Evolutionary conservation across 2,113 vertebrate genomes (phyloP).

Genomic region (Thalassoma bifasciatum): DNA sequence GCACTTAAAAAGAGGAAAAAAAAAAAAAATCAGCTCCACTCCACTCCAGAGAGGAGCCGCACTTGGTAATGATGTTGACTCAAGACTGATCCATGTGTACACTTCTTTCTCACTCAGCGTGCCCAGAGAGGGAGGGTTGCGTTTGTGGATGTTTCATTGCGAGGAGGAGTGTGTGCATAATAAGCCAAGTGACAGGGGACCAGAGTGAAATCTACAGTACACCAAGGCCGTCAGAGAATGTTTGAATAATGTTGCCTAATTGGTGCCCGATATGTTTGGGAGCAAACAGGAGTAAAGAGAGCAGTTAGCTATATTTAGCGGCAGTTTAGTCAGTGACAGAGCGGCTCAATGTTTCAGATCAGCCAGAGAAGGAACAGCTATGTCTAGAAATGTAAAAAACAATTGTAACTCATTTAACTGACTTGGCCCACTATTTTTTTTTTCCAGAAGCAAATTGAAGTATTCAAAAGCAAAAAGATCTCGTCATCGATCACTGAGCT

Average conservation of each 20-base stretch:
- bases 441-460: not conserved
- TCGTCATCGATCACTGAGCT: not conserved
- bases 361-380: conserved; percentile 7
- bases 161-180: conserved; percentile 52
- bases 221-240: conserved; percentile 45
- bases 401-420: not conserved
- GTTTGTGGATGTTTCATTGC: conserved; percentile 59
- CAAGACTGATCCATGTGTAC: conserved; percentile 69
- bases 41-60: conserved; percentile 55
- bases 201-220: conserved; percentile 38
- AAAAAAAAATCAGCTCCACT: conserved; percentile 28
- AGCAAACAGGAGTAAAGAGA: conserved; percentile 61
- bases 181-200: conserved; percentile 61
- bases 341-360: not conserved
- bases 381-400: not conserved
- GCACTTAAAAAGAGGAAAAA: conserved; percentile 24
- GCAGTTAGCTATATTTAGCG: conserved; percentile 57
- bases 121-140: conserved; percentile 47
- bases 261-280: conserved; percentile 63
- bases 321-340: conserved; percentile 40
- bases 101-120: conserved; percentile 34
- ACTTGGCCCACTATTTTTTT: not conserved
- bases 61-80: conserved; percentile 75
- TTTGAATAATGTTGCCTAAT: conserved; percentile 70
- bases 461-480: not conserved